phyloP scores from a whole-genome alignment of 2,113 vertebrate genomes.

The Forbesichthys papilliferus region DNA sequence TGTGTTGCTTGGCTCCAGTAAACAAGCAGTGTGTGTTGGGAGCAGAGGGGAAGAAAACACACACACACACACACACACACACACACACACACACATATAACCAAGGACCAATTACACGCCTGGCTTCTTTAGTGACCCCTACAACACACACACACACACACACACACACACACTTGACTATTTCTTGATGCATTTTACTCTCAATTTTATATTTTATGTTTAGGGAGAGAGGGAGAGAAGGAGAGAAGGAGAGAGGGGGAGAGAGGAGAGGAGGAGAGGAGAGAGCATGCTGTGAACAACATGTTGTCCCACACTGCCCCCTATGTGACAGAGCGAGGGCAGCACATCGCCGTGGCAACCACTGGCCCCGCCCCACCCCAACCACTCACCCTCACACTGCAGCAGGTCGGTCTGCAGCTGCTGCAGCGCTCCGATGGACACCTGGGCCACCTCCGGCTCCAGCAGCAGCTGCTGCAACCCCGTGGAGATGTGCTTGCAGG shows the following conservation, averaged over 20 bases:
- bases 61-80: constrained; percentile 41
- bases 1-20: constrained; percentile 52
- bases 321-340: constrained; percentile 26
- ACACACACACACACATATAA: constrained; percentile 4
- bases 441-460: constrained; percentile 89
- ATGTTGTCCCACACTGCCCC: constrained; percentile 48
- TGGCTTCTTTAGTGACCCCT: constrained; percentile 55
- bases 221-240: too few relatives aligned
- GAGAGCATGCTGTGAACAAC: not conserved
- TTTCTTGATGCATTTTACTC: too few relatives aligned
- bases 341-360: not conserved
- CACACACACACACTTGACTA: constrained; percentile 1
- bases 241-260: not conserved
- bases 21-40: constrained; percentile 43
- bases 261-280: not conserved
- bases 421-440: constrained; percentile 91
- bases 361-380: not conserved
- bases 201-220: not conserved
- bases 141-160: constrained; percentile 20
- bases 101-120: constrained; percentile 57
- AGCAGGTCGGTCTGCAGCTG: constrained; percentile 93
- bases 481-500: constrained; percentile 94
- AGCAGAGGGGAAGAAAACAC: constrained; percentile 25
- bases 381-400: constrained; percentile 92
- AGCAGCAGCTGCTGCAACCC: constrained; percentile 91